These are phyloP conservation scores for Urocitellus parryii DNA, from an alignment of 2,113 vertebrate species.

Conservation along the genomic window DNA sequence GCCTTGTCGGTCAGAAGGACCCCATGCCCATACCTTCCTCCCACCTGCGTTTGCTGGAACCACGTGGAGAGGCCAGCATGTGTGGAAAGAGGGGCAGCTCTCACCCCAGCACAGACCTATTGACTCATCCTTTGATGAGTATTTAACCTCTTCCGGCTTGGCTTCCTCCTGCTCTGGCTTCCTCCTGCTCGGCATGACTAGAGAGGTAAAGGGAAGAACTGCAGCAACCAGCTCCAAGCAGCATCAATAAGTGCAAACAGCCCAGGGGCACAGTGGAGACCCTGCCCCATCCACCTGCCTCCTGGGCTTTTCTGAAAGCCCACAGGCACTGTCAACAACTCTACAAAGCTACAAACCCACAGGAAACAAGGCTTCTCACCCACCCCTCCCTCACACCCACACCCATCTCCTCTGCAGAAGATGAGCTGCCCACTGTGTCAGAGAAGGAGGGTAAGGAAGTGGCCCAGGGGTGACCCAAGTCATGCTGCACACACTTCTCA, in stretches of 20 bases:
- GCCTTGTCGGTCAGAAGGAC: neutral
- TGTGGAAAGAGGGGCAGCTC: neutral
- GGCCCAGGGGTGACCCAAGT: neutral
- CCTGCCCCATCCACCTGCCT: neutral
- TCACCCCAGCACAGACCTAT: neutral
- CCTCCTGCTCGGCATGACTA: rapidly evolving
- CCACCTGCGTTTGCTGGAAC: neutral
- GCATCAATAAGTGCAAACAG: rapidly evolving
- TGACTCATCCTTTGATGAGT: neutral
- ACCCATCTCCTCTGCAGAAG: neutral
- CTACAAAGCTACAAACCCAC: conserved; percentile 20
- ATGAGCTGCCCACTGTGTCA: neutral
- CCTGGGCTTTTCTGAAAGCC: neutral
- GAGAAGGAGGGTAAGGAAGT: neutral
- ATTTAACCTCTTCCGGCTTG: too few relatives aligned
- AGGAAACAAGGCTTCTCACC: neutral
- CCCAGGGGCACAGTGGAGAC: neutral
- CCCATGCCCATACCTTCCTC: neutral
- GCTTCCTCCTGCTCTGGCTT: neutral
- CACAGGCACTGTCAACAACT: neutral
- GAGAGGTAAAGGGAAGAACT: neutral
- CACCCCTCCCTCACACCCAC: too few relatives aligned
- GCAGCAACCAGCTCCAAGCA: too few relatives aligned
- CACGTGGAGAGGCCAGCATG: neutral
- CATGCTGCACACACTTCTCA: neutral